A percentile compares a stretch with the other conserved stretches of the same genome.
Evolutionary conservation across 2,888 invertebrate genomes (phyloP).

Genomic region (Euplagia quadripunctaria): DNA sequence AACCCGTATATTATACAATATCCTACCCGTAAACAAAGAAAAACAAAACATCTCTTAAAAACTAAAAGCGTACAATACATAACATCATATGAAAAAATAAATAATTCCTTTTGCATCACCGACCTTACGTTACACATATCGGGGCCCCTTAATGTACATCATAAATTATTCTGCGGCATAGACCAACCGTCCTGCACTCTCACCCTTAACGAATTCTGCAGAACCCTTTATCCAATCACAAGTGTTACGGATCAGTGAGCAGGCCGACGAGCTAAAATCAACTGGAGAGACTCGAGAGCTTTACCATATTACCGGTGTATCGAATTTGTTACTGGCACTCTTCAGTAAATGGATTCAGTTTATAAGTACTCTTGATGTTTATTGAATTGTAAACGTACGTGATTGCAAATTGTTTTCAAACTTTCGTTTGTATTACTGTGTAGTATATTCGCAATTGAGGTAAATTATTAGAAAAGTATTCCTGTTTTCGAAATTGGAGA

Average conservation of each 20-base stretch:
- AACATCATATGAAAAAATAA: conserved; percentile 29
- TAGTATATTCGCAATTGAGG: conserved; percentile 3
- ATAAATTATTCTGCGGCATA: conserved; percentile 65
- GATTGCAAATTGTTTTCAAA: conserved; percentile 26
- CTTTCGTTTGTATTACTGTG: conserved; percentile 15
- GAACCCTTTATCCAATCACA: conserved; percentile 80
- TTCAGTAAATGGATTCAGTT: conserved; percentile 30
- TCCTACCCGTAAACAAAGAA: not conserved
- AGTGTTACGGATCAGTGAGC: conserved; percentile 71
- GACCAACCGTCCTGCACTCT: conserved; percentile 58
- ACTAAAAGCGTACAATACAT: conserved; percentile 5
- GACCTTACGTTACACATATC: conserved; percentile 36
- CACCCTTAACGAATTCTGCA: conserved; percentile 54
- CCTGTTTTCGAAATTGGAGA: not conserved
- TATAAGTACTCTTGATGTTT: conserved; percentile 40
- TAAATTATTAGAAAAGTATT: not conserved
- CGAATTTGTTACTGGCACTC: conserved; percentile 41
- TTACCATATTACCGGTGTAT: conserved; percentile 51
- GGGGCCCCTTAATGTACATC: conserved; percentile 46
- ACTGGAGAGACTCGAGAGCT: conserved; percentile 64
- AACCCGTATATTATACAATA: not conserved
- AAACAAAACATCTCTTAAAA: conserved; percentile 4
- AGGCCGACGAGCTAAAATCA: conserved; percentile 64
- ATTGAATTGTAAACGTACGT: conserved; percentile 37
- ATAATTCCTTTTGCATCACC: conserved; percentile 25